Evolutionary conservation across 2,113 vertebrate species (phyloP).

Genomic region (Glareola pratincola): DNA sequence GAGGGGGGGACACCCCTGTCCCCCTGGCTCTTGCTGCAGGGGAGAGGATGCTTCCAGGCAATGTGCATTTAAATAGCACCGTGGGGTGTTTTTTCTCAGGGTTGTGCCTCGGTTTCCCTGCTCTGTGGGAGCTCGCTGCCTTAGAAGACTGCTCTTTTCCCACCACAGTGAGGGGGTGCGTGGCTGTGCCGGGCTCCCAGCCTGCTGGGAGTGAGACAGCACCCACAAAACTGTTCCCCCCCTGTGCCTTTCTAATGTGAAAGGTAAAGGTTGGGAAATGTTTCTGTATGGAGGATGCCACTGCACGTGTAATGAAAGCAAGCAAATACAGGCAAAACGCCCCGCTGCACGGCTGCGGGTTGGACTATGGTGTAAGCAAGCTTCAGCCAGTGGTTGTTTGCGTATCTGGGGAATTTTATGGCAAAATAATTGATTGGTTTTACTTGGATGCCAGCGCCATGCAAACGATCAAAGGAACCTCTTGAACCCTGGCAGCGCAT

Average conservation of each 20-base stretch:
- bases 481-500: not conserved
- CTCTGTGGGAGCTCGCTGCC: not conserved
- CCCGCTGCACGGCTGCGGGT: not conserved
- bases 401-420: not conserved
- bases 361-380: not conserved
- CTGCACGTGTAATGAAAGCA: not conserved
- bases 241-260: not conserved
- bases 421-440: not conserved
- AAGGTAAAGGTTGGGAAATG: not conserved
- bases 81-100: rapidly evolving
- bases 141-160: not conserved
- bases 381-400: not conserved
- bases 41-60: not conserved
- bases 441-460: not conserved
- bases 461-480: not conserved
- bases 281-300: not conserved
- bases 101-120: not conserved
- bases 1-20: rapidly evolving
- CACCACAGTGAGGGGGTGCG: rapidly evolving
- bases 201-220: not conserved
- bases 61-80: rapidly evolving
- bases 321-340: not conserved
- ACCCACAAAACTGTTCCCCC: not conserved
- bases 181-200: not conserved
- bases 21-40: not conserved